phyloP scores from a whole-genome alignment of 2,888 invertebrate species.

The Cheilosia variabilis region DNA sequence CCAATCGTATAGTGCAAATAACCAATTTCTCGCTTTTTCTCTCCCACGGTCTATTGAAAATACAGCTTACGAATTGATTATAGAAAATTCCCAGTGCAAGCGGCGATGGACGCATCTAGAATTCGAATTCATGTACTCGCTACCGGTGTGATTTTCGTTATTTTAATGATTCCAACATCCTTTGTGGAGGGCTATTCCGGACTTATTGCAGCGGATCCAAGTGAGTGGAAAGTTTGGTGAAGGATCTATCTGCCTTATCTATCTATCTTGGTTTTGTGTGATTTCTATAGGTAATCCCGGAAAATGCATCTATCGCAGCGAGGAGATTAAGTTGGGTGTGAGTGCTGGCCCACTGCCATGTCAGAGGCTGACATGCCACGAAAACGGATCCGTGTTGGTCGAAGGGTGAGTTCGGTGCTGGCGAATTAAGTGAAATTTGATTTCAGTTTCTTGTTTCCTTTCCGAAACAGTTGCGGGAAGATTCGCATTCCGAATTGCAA shows the following conservation, averaged over 20 bases:
- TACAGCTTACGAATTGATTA: slow-evolving; percentile 33
- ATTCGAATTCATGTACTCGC: slow-evolving; percentile 37
- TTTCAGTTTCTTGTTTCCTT: slow-evolving; percentile 20
- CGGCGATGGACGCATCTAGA: slow-evolving; percentile 44
- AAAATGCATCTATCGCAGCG: slow-evolving; percentile 81
- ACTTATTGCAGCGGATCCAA: slow-evolving; percentile 79
- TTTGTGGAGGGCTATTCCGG: slow-evolving; percentile 77
- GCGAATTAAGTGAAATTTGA: slow-evolving; percentile 9
- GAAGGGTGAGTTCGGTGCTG: slow-evolving; percentile 80
- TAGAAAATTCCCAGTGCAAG: slow-evolving; percentile 40
- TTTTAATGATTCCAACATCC: slow-evolving; percentile 24
- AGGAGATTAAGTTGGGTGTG: slow-evolving; percentile 78
- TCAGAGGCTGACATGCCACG: slow-evolving; percentile 80
- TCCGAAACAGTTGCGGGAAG: slow-evolving; percentile 79
- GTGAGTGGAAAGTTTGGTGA: slow-evolving; percentile 69
- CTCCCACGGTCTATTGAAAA: slow-evolving; percentile 1
- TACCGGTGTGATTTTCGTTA: slow-evolving; percentile 20
- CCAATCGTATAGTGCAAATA: slow-evolving; percentile 34
- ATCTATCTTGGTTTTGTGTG: slow-evolving; percentile 12
- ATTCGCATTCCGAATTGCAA: slow-evolving; percentile 80
- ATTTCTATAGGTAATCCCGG: slow-evolving; percentile 77
- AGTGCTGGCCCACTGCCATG: slow-evolving; percentile 80
- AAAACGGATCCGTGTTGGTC: slow-evolving; percentile 80
- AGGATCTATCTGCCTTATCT: not conserved
- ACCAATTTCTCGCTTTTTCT: not conserved